Percentiles rank a stretch among this genome's conserved stretches.
Conservation (phyloP, 2,888 invertebrate genomes). For the Andrena bicolor region DNA sequence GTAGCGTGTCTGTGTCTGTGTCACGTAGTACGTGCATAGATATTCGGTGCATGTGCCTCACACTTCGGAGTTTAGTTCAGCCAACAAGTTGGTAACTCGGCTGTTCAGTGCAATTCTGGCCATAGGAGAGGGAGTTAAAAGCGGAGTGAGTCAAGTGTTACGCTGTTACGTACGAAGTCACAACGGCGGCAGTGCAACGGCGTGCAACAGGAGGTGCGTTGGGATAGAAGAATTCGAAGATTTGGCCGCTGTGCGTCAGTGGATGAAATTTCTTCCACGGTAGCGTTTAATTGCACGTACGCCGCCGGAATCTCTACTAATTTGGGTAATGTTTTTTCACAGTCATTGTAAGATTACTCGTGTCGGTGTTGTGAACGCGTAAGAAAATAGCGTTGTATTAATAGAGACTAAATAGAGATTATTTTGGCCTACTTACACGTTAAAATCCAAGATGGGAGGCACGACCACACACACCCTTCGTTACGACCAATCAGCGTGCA, state of each 20-base stretch:
- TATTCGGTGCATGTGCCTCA: neutral
- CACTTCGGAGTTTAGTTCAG: constrained; percentile 21
- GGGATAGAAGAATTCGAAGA: constrained; percentile 21
- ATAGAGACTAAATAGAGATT: constrained; percentile 43
- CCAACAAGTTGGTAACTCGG: constrained; percentile 49
- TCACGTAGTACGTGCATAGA: neutral
- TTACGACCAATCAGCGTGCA: constrained; percentile 51
- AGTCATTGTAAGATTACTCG: neutral
- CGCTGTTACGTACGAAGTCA: constrained; percentile 10
- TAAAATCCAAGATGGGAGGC: constrained; percentile 64
- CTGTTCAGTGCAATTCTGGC: constrained; percentile 21
- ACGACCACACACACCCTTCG: constrained; percentile 59
- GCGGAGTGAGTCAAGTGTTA: constrained; percentile 30
- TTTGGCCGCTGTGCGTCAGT: constrained; percentile 3
- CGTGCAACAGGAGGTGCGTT: constrained; percentile 34
- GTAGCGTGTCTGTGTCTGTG: neutral
- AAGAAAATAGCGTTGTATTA: constrained; percentile 39
- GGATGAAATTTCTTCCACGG: constrained; percentile 5
- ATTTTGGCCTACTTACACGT: constrained; percentile 62
- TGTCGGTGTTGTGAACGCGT: neutral
- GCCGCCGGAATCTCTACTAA: neutral
- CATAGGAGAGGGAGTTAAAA: constrained; percentile 34
- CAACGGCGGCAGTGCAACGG: constrained; percentile 25
- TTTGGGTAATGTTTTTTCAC: constrained; percentile 18
- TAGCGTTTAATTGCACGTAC: neutral